Percentiles rank a stretch among this genome's conserved stretches.
phyloP scores from a whole-genome alignment of 2,888 invertebrate species.

The Drosophila pullipes region DNA sequence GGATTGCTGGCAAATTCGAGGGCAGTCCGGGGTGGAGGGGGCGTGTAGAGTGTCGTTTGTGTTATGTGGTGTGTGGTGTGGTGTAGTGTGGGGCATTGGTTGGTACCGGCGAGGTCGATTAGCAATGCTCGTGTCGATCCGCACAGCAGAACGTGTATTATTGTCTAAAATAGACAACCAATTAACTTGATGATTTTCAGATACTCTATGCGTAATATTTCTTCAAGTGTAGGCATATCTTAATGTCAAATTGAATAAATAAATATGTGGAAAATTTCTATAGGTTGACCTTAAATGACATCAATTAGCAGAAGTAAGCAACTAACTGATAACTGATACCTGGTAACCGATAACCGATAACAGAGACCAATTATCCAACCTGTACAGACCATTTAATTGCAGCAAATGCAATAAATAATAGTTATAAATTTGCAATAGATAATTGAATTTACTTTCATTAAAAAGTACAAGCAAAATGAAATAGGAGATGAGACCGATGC shows the following conservation, averaged over 20 bases:
- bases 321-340: neutral
- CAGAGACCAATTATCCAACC: too few species aligned
- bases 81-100: neutral
- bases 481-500: neutral
- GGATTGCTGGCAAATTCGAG: neutral
- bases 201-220: neutral
- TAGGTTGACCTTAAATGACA: too few species aligned
- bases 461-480: neutral
- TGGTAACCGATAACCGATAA: neutral
- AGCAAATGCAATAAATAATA: neutral
- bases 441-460: neutral
- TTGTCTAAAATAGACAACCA: neutral
- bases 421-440: neutral
- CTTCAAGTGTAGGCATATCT: neutral
- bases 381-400: too few species aligned
- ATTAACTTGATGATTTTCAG: neutral
- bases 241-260: too few species aligned
- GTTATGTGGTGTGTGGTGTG: neutral
- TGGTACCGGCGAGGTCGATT: slow-evolving; percentile 27
- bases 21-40: neutral
- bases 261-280: too few species aligned
- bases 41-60: neutral
- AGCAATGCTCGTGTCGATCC: neutral
- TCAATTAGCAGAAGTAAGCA: neutral
- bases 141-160: neutral